Conservation (phyloP, 2,113 vertebrate genomes). For the Sisor rabdophorus region DNA sequence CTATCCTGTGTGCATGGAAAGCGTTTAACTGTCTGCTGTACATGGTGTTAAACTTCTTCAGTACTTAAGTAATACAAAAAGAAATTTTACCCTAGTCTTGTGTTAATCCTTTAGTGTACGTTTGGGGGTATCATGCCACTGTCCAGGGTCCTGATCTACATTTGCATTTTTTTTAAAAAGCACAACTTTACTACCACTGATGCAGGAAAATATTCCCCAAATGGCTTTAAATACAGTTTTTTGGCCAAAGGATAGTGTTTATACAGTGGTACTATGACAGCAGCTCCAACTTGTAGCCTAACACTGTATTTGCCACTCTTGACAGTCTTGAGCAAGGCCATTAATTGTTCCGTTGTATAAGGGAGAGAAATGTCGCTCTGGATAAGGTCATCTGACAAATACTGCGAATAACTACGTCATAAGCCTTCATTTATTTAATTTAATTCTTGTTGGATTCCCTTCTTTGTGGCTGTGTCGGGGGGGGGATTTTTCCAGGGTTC, state of each 20-base stretch:
- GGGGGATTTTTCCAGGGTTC: not conserved
- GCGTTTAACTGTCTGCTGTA: not conserved
- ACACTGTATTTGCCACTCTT: too few species aligned
- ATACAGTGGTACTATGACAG: not conserved
- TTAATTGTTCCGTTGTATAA: too few species aligned
- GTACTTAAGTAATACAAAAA: not conserved
- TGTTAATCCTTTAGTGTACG: not conserved
- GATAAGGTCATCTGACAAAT: too few species aligned
- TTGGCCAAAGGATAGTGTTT: not conserved
- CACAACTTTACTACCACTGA: not conserved
- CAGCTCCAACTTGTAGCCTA: too few species aligned
- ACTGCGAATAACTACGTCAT: too few species aligned
- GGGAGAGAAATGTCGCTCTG: too few species aligned
- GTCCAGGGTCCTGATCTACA: conserved; percentile 43
- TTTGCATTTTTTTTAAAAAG: not conserved
- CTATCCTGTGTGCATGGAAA: conserved; percentile 2
- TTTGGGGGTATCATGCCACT: conserved; percentile 4
- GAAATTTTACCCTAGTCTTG: not conserved
- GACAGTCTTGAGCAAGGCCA: too few species aligned
- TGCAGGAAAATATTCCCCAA: not conserved
- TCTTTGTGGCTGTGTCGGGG: too few species aligned
- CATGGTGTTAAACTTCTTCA: not conserved
- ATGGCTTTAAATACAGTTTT: not conserved
- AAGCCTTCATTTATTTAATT: not conserved
- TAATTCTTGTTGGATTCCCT: not conserved